Percentiles rank a stretch among this genome's conserved stretches.
These are phyloP conservation scores for Rhopalosiphum nymphaeae DNA, from an alignment of 2,888 invertebrate species.

Conservation along the genomic window DNA sequence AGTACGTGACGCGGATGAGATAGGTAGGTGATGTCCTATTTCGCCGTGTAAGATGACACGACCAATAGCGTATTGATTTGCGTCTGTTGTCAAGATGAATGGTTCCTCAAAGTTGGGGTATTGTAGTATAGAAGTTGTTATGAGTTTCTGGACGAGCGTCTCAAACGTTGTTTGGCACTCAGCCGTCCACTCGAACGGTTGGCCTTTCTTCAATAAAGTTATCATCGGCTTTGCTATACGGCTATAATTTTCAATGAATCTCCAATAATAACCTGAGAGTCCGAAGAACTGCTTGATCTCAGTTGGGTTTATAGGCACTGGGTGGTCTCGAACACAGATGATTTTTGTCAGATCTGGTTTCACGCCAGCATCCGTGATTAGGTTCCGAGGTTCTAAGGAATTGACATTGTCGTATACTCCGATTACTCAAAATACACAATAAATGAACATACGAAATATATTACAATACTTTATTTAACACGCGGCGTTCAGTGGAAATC, in stretches of 20 bases:
- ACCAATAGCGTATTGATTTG: conserved; percentile 68
- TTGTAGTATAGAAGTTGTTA: conserved; percentile 50
- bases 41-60: background rate
- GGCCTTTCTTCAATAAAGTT: conserved; percentile 67
- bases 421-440: no score
- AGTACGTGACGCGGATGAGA: background rate
- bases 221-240: conserved; percentile 68
- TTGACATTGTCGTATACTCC: no score
- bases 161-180: conserved; percentile 60
- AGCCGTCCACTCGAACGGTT: conserved; percentile 66
- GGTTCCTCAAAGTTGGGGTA: conserved; percentile 64
- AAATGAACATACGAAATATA: no score
- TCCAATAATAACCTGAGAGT: conserved; percentile 68
- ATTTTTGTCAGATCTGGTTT: conserved; percentile 45
- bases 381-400: background rate
- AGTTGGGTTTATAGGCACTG: background rate
- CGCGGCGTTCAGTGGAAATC: no score
- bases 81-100: conserved; percentile 68
- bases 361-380: background rate
- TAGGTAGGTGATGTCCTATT: background rate
- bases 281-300: conserved; percentile 67
- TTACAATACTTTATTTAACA: no score
- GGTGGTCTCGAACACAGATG: background rate
- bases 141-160: conserved; percentile 50
- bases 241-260: conserved; percentile 68